These are phyloP conservation scores for Anarrhichthys ocellatus DNA, from an alignment of 2,113 vertebrate genomes.

Conservation along the genomic window DNA sequence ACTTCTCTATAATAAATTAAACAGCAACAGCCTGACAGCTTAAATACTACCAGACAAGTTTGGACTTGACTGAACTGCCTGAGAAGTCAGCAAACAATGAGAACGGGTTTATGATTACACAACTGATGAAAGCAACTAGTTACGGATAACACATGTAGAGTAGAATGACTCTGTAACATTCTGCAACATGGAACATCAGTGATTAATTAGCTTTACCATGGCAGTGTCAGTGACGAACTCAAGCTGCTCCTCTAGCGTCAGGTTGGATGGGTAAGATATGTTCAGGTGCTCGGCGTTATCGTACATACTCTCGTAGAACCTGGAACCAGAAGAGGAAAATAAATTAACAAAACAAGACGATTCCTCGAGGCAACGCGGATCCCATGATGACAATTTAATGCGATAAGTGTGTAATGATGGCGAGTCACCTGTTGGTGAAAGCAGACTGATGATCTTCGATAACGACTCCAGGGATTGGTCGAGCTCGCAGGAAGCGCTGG, in stretches of 20 bases:
- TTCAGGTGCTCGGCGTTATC: conserved; percentile 88
- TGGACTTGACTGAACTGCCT: not conserved
- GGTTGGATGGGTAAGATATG: conserved; percentile 83
- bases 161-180: not conserved
- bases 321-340: conserved; percentile 62
- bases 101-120: too few relatives aligned
- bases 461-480: conserved; percentile 88
- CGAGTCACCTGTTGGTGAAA: conserved; percentile 86
- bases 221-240: conserved; percentile 86
- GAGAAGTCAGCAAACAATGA: not conserved
- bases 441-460: conserved; percentile 85
- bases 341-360: not conserved
- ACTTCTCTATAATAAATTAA: not conserved
- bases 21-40: not conserved
- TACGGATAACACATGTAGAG: not conserved
- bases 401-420: too few relatives aligned
- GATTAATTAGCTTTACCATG: conserved; percentile 78
- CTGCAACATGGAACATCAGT: too few relatives aligned
- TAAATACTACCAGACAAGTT: not conserved
- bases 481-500: conserved; percentile 90
- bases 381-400: too few relatives aligned
- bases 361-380: not conserved
- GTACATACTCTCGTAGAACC: conserved; percentile 93
- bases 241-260: conserved; percentile 89
- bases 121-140: not conserved